A percentile compares a stretch with the other conserved stretches of the same genome.
phyloP scores from a whole-genome alignment of 2,888 invertebrate species.

The Spatulosminthurus flaviceps region DNA sequence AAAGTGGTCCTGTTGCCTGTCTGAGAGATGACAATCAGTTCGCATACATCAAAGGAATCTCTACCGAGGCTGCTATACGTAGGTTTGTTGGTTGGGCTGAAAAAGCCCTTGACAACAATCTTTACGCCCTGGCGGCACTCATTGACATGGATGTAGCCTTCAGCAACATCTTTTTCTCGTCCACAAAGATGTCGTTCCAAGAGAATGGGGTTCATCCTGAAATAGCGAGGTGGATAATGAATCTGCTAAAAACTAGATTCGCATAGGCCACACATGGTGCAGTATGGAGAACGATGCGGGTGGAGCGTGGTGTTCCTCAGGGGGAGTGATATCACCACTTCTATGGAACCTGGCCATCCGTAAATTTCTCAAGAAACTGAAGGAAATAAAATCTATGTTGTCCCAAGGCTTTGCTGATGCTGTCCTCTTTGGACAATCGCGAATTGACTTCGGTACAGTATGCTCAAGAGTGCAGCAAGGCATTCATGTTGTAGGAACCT shows the following conservation, averaged over 20 bases:
- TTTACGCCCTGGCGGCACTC: too few relatives aligned
- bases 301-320: neutral
- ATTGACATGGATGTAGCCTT: conserved; percentile 62
- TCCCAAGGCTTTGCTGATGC: too few relatives aligned
- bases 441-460: too few relatives aligned
- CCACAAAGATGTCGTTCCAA: neutral
- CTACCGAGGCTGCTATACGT: conserved; percentile 50
- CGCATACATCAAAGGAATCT: conserved; percentile 45
- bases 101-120: conserved; percentile 15
- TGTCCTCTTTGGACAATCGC: too few relatives aligned
- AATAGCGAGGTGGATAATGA: conserved; percentile 1
- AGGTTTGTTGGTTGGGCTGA: conserved; percentile 37
- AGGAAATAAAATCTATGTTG: too few relatives aligned
- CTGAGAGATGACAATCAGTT: neutral
- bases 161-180: conserved; percentile 52
- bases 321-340: conserved; percentile 10
- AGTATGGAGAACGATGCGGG: neutral
- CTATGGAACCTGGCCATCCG: neutral
- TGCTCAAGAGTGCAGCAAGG: too few relatives aligned
- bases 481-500: too few relatives aligned
- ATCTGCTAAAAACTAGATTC: neutral
- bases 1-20: too few relatives aligned
- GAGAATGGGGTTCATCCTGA: neutral
- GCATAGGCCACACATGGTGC: neutral
- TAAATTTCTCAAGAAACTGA: too few relatives aligned